Base-by-base conservation (phyloP, 35 echinoderm and acorn worm species). In the Ptychodera flava region DNA sequence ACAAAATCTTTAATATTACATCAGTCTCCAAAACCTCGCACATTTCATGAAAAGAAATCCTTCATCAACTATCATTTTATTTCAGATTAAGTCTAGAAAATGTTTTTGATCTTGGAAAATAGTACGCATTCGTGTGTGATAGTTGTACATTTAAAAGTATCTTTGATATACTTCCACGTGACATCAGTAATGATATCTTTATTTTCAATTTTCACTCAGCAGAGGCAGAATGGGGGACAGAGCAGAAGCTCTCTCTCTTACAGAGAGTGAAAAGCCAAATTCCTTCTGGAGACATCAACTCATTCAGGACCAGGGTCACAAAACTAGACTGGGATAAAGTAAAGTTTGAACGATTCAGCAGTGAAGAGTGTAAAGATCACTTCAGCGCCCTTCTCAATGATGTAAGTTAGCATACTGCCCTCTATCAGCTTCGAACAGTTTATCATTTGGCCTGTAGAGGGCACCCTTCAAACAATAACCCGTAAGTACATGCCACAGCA, bases 291-390 rank as follows among this genome's bases (percentile, higher is more conserved):
- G 96, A 99, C 82, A 92, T 78, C 83, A 90, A 94, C 31, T 90
- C 92, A 0, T 99, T 94, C 79, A 99, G 94, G 79, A 89, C 90
- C 33, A 90, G 90, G 15, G 81, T 99, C 1, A 33, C 38, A 34
- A 99, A 94, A 79, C 45, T 99, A 12, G 90, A 99, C 81, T 99
- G 96, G 96, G 83, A 85, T 16, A 81, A 86, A 31, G 90, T 99
- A 0, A 38, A 30, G 14, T 99, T 99, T 76, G 86, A 78, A 16
- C 6, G 38, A 28, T 99, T 87, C 82, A 35, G 84, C 1, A 32
- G 85, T 0, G 88, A 94, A 0, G 90, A 92, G 15, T 99, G 96
- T 82, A 36, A 90, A 36, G 88, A 90, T 16, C 92, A 99, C 31
- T 99, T 90, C 90, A 87, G 86, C 30, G 34, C 78, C 33, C 94